Conservation (phyloP, 1,140 invertebrate genomes). For the Scaptodrosophila lebanonensis region DNA sequence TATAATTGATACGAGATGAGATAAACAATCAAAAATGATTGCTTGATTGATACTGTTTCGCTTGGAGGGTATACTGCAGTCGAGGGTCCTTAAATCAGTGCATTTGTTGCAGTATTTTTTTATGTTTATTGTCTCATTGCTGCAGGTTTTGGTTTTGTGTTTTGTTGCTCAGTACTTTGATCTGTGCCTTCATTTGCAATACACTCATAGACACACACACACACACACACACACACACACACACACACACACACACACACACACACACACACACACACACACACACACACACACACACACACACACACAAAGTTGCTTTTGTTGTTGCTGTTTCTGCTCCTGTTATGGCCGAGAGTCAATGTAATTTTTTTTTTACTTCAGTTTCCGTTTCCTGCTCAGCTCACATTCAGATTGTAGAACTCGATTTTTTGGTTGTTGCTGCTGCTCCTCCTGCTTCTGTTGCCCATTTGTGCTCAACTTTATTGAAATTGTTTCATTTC, state of each 20-base stretch:
- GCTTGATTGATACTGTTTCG: too few relatives aligned
- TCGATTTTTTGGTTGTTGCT: conserved; percentile 51
- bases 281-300: neutral
- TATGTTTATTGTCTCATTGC: conserved; percentile 44
- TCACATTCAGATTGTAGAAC: too few relatives aligned
- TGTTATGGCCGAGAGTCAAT: conserved; percentile 43
- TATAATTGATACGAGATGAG: too few relatives aligned
- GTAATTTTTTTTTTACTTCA: conserved; percentile 67
- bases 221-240: conserved; percentile 6
- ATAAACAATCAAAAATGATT: too few relatives aligned
- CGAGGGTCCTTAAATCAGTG: too few relatives aligned
- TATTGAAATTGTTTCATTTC: conserved; percentile 71
- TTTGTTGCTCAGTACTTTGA: conserved; percentile 60
- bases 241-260: neutral
- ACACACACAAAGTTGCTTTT: conserved; percentile 5
- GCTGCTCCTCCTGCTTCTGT: conserved; percentile 23
- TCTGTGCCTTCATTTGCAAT: conserved; percentile 64
- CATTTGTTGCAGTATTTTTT: conserved; percentile 15
- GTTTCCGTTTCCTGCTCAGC: conserved; percentile 55
- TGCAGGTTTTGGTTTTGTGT: conserved; percentile 32
- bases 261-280: neutral
- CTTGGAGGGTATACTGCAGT: too few relatives aligned
- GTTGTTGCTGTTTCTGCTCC: too few relatives aligned
- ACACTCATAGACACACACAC: conserved; percentile 36
- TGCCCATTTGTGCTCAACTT: conserved; percentile 52